These are phyloP conservation scores for Pyrochroa serraticornis DNA, from an alignment of 2,888 invertebrate species.

Conservation along the genomic window DNA sequence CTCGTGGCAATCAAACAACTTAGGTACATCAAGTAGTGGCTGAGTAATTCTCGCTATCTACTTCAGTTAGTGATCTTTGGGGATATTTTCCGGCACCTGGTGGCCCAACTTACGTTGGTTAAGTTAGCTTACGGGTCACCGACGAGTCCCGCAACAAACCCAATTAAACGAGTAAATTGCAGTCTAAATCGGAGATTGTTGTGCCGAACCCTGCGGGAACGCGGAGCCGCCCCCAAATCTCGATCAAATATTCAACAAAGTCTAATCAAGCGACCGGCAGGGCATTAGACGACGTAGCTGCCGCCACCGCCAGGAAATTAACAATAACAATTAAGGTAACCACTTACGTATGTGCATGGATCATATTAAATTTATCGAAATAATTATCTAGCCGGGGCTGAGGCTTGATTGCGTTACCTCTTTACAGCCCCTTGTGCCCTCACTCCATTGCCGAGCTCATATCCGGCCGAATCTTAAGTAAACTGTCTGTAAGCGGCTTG, in stretches of 20 bases:
- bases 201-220: slow-evolving; percentile 9
- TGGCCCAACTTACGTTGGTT: too few species aligned
- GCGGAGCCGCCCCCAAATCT: background rate
- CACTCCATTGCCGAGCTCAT: slow-evolving; percentile 44
- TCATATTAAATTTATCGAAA: slow-evolving; percentile 58
- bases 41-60: background rate
- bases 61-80: too few species aligned
- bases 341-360: slow-evolving; percentile 53
- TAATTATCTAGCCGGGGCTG: slow-evolving; percentile 53
- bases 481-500: slow-evolving; percentile 58
- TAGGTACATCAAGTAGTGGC: too few species aligned
- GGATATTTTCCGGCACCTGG: too few species aligned
- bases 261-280: slow-evolving; percentile 34
- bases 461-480: slow-evolving; percentile 56
- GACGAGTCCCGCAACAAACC: background rate
- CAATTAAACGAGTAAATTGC: slow-evolving; percentile 19
- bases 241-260: slow-evolving; percentile 38
- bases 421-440: slow-evolving; percentile 17
- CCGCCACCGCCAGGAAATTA: slow-evolving; percentile 50
- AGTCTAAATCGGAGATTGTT: slow-evolving; percentile 8
- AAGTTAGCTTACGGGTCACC: too few species aligned
- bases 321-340: slow-evolving; percentile 57
- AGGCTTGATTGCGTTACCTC: slow-evolving; percentile 50
- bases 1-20: too few species aligned
- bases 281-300: slow-evolving; percentile 14